Percentiles rank a stretch among this genome's conserved stretches.
Conservation (phyloP, 2,113 vertebrate species). For the Nymphicus hollandicus region DNA sequence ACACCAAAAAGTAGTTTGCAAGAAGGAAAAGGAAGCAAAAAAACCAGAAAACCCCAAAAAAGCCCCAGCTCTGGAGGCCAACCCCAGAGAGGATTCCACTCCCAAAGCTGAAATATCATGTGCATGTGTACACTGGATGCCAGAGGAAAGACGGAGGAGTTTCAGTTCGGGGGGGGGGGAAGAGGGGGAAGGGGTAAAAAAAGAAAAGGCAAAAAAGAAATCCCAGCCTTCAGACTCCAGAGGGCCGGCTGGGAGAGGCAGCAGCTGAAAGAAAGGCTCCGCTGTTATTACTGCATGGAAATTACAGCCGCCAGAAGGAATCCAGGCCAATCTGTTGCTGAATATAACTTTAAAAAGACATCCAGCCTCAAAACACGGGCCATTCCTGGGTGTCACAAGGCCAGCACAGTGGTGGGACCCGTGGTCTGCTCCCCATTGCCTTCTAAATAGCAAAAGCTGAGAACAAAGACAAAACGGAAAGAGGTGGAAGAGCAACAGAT, state of each 20-base stretch:
- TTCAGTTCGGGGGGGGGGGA: not conserved
- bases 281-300: conserved; percentile 58
- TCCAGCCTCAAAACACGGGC: not conserved
- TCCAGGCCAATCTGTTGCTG: conserved; percentile 31
- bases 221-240: conserved; percentile 4
- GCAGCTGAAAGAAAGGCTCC: conserved; percentile 44
- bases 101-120: not conserved
- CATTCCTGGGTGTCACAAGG: not conserved
- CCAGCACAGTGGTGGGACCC: rapidly evolving
- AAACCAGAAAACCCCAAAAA: not conserved
- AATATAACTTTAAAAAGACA: conserved; percentile 45
- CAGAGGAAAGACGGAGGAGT: not conserved
- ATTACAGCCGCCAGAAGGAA: conserved; percentile 47
- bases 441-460: not conserved
- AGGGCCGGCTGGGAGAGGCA: conserved; percentile 5
- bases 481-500: not conserved
- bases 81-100: not conserved
- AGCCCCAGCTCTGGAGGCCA: not conserved
- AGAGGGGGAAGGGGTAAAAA: not conserved
- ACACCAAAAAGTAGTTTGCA: not conserved
- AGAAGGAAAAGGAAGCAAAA: not conserved
- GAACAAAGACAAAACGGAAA: not conserved
- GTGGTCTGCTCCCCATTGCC: rapidly evolving
- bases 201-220: not conserved
- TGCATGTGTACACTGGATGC: not conserved